These are phyloP conservation scores for Caenorhabditis sp. DNA, from an alignment of 2,888 invertebrate genomes.

Conservation along the genomic window DNA sequence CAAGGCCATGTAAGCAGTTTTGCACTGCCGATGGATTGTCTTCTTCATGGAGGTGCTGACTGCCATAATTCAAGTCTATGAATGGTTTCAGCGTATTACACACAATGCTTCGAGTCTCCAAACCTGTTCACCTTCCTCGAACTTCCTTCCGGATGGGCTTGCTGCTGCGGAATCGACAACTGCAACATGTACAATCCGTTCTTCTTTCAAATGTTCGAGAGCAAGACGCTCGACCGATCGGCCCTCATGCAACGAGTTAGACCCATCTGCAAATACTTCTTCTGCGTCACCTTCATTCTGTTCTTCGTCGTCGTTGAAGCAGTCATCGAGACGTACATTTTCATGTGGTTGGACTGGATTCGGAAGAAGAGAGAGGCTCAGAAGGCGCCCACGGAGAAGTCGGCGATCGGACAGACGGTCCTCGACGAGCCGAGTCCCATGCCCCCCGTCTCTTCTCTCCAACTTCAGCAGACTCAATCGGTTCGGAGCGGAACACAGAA, in stretches of 20 bases:
- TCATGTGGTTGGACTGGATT: too few relatives aligned
- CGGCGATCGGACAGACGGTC: too few relatives aligned
- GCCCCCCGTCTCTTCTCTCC: constrained; percentile 6
- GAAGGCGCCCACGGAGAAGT: too few relatives aligned
- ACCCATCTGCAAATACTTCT: constrained; percentile 12
- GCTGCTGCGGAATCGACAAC: constrained; percentile 26
- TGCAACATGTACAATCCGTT: constrained; percentile 27
- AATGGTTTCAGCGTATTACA: constrained; percentile 10
- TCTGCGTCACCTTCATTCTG: constrained; percentile 1
- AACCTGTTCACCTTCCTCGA: constrained; percentile 15
- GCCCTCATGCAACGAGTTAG: background rate
- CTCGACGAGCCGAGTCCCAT: background rate
- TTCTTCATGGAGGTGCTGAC: too few relatives aligned
- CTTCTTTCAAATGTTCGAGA: constrained; percentile 26
- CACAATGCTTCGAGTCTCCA: constrained; percentile 27
- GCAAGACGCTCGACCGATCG: background rate
- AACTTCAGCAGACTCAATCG: constrained; percentile 12
- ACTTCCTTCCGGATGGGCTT: constrained; percentile 4
- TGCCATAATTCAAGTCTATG: background rate
- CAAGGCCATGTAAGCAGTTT: constrained; percentile 38
- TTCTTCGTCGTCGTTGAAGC: background rate
- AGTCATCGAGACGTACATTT: background rate
- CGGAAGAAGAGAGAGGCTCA: background rate
- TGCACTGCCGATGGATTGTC: constrained; percentile 17
- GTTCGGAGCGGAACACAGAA: background rate